These are phyloP conservation scores for Trematomus bernacchii DNA, from an alignment of 2,797 vertebrate species.

Conservation along the genomic window DNA sequence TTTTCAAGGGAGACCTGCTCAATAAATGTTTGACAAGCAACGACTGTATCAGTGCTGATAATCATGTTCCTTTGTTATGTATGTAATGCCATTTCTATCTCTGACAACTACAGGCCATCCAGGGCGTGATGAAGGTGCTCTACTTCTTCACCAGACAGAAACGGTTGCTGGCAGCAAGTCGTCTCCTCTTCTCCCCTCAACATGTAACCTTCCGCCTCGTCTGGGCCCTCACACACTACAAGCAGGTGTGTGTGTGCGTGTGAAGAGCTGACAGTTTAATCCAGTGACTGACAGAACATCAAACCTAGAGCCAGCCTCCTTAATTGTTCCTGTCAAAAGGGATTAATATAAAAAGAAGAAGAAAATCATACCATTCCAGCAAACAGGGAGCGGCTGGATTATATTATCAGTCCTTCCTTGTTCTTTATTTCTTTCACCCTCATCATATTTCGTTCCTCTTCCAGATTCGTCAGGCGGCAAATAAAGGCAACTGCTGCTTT, in stretches of 20 bases:
- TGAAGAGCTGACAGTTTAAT: not conserved
- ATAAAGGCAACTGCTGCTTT: conserved; percentile 92
- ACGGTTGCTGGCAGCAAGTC: conserved; percentile 86
- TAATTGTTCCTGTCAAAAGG: not conserved
- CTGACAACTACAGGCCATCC: conserved; percentile 82
- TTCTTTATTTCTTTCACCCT: not conserved
- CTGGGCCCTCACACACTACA: conserved; percentile 91
- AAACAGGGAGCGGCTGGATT: not conserved
- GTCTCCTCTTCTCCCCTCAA: conserved; percentile 91
- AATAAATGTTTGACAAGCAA: not conserved
- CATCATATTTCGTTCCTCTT: conserved; percentile 25
- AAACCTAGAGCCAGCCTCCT: not conserved
- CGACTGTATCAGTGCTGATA: not conserved
- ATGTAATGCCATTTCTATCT: not conserved
- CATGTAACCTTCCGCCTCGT: conserved; percentile 91
- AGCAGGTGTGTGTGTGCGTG: conserved; percentile 82
- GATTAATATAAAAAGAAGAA: not conserved
- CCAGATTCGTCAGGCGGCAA: conserved; percentile 88
- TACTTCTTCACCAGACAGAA: conserved; percentile 91
- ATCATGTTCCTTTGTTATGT: not conserved
- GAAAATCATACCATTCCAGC: not conserved
- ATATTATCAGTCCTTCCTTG: not conserved
- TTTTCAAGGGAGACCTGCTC: no score
- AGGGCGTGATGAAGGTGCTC: conserved; percentile 84
- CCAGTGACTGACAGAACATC: not conserved